phyloP scores from a whole-genome alignment of 2,113 vertebrate genomes.

The Notechis scutatus region DNA sequence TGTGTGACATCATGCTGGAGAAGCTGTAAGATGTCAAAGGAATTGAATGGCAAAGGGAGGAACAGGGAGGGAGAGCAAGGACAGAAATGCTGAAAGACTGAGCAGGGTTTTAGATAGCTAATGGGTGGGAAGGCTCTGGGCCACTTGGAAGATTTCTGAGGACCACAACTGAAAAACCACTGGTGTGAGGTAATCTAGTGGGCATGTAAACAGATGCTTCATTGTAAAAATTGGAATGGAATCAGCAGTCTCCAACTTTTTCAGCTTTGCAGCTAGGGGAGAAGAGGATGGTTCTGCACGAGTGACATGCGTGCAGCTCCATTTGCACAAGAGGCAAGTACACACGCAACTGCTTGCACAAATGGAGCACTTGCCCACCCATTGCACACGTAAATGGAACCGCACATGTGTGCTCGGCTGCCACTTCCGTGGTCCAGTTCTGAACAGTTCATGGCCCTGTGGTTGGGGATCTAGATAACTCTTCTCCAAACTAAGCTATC shows the following conservation, averaged over 20 bases:
- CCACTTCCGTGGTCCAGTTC: background rate
- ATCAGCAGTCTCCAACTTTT: background rate
- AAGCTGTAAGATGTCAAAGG: background rate
- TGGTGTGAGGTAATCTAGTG: background rate
- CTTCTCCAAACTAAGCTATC: background rate
- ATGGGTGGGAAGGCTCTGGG: background rate
- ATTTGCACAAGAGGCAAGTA: background rate
- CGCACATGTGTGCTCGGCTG: background rate
- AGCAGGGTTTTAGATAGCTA: background rate
- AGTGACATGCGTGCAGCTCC: background rate
- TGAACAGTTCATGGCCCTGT: no score
- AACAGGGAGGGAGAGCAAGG: background rate
- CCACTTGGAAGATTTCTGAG: background rate
- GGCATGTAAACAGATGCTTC: background rate
- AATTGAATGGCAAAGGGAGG: background rate
- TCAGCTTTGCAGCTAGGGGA: background rate
- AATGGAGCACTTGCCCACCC: background rate
- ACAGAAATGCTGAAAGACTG: background rate
- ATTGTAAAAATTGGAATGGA: background rate
- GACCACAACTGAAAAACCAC: background rate
- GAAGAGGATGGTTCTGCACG: background rate
- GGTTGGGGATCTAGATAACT: background rate
- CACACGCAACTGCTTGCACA: background rate
- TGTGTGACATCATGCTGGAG: background rate
- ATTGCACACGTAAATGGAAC: background rate